A percentile compares a stretch with the other conserved stretches of the same genome.
Evolutionary conservation across 2,888 invertebrate species (phyloP).

Genomic region (Nephrotoma appendiculata): DNA sequence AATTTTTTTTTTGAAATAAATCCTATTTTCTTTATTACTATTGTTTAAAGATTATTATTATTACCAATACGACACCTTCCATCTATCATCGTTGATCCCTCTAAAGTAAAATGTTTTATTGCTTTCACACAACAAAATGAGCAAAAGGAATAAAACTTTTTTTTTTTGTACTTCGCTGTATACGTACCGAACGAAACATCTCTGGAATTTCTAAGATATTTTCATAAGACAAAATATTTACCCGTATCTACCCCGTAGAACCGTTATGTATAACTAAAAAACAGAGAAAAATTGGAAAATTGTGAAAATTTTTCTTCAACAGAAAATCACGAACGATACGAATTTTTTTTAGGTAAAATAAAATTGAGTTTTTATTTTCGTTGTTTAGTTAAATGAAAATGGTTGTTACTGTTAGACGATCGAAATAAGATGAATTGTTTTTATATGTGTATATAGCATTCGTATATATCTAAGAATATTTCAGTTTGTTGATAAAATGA

Average conservation of each 20-base stretch:
- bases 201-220: background rate
- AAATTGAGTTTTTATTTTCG: background rate
- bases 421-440: constrained; percentile 1
- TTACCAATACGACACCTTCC: constrained; percentile 10
- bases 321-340: background rate
- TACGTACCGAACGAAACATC: background rate
- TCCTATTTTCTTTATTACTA: background rate
- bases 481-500: background rate
- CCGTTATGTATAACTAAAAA: background rate
- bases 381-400: background rate
- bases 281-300: background rate
- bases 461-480: background rate
- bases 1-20: background rate
- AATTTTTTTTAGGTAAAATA: background rate
- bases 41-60: constrained; percentile 7
- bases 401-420: background rate
- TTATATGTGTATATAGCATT: background rate
- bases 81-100: constrained; percentile 10
- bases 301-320: background rate
- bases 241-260: background rate
- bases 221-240: background rate
- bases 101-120: constrained; percentile 6
- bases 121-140: background rate
- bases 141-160: background rate
- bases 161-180: background rate